Conservation (phyloP, 2,888 invertebrate genomes). For the Xanthorhoe spadicearia region DNA sequence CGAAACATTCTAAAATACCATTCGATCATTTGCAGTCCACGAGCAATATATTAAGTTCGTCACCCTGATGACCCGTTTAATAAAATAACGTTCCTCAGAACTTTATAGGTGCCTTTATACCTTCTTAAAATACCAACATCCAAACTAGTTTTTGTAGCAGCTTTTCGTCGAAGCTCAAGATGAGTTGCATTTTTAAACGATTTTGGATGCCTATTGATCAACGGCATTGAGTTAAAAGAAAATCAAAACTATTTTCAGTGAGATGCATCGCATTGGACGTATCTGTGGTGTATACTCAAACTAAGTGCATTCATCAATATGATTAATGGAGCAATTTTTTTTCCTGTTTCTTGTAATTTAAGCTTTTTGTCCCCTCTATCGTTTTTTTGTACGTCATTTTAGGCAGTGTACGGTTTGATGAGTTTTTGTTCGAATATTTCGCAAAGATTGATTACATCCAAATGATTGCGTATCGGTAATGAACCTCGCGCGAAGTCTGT, state of each 20-base stretch:
- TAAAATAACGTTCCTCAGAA: constrained; percentile 33
- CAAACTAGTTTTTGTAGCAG: constrained; percentile 41
- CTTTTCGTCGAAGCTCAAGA: constrained; percentile 43
- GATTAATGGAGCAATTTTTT: constrained; percentile 68
- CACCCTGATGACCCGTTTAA: constrained; percentile 33
- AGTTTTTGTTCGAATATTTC: constrained; percentile 63
- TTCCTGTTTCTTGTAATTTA: constrained; percentile 62
- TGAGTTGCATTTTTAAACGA: constrained; percentile 60
- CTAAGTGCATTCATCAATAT: constrained; percentile 76
- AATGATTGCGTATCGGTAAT: constrained; percentile 55
- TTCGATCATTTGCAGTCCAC: constrained; percentile 13
- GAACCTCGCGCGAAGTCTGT: constrained; percentile 41
- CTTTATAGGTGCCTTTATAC: constrained; percentile 35
- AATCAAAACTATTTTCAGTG: constrained; percentile 55
- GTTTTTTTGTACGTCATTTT: constrained; percentile 56
- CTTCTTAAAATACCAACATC: constrained; percentile 37
- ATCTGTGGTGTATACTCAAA: constrained; percentile 51
- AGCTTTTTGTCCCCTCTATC: constrained; percentile 57
- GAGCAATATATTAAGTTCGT: constrained; percentile 28
- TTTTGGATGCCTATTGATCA: constrained; percentile 54
- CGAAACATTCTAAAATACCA: constrained; percentile 13
- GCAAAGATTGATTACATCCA: constrained; percentile 67
- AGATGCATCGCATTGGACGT: constrained; percentile 52
- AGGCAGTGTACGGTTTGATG: constrained; percentile 57
- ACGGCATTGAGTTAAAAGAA: constrained; percentile 59